A percentile compares a stretch with the other conserved stretches of the same genome.
Conservation (phyloP, 2,888 invertebrate genomes). For the Tuberolachnus salignus region DNA sequence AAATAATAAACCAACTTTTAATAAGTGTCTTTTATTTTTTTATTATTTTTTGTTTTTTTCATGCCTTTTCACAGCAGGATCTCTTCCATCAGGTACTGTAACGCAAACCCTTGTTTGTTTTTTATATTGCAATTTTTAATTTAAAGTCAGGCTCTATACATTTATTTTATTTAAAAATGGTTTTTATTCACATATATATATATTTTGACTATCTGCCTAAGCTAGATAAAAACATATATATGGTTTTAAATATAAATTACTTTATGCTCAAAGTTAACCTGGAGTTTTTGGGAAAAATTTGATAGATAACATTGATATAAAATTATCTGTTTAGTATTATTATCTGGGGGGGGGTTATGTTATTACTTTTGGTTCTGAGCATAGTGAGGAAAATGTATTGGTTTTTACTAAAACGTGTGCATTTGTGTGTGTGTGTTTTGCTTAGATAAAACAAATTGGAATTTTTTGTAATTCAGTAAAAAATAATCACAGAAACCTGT, state of each 20-base stretch:
- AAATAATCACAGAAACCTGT: too few species aligned
- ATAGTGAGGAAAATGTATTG: too few species aligned
- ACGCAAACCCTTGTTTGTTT: slow-evolving; percentile 35
- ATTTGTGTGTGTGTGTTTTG: too few species aligned
- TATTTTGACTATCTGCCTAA: too few species aligned
- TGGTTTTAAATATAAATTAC: not conserved
- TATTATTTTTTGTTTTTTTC: slow-evolving; percentile 48
- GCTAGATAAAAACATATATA: not conserved
- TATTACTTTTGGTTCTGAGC: too few species aligned
- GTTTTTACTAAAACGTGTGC: too few species aligned
- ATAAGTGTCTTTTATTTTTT: slow-evolving; percentile 38
- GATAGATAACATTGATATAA: not conserved
- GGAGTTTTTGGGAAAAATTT: too few species aligned
- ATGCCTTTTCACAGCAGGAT: slow-evolving; percentile 51
- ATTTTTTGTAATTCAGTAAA: too few species aligned
- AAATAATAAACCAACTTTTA: slow-evolving; percentile 9
- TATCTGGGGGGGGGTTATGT: too few species aligned
- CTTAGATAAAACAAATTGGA: too few species aligned
- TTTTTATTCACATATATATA: not conserved
- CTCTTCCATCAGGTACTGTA: slow-evolving; percentile 54
- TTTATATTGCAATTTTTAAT: slow-evolving; percentile 6
- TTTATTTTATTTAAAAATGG: not conserved
- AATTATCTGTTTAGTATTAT: not conserved
- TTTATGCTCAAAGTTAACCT: not conserved
- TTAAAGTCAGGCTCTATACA: slow-evolving; percentile 3